Conservation (phyloP, 2,888 invertebrate species). For the Hirtodrosophila cameraria region DNA sequence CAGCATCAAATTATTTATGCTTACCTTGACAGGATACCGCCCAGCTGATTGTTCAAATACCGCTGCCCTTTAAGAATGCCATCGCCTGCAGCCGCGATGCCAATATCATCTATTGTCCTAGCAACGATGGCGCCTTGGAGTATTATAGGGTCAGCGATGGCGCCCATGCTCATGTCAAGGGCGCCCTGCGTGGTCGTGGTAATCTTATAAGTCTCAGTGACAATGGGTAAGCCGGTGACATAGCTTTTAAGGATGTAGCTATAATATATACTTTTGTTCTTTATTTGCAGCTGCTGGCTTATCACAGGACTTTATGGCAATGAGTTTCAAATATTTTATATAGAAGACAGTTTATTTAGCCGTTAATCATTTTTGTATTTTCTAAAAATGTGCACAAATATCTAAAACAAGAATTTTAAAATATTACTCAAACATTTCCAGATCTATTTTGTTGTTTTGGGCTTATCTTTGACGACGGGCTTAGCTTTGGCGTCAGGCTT, state of each 20-base stretch:
- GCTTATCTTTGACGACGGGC: no score
- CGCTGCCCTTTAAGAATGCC: slow-evolving; percentile 82
- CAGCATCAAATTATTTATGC: background rate
- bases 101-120: slow-evolving; percentile 80
- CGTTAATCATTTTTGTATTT: no score
- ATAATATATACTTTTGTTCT: no score
- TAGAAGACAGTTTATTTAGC: slow-evolving; percentile 22
- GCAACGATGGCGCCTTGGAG: slow-evolving; percentile 80
- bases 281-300: slow-evolving; percentile 80
- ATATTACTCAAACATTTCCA: no score
- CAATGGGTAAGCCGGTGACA: slow-evolving; percentile 79
- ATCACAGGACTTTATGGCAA: slow-evolving; percentile 81
- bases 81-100: slow-evolving; percentile 79
- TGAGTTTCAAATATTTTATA: slow-evolving; percentile 81
- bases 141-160: slow-evolving; percentile 79
- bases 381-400: no score
- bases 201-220: slow-evolving; percentile 81
- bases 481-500: no score
- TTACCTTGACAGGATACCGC: slow-evolving; percentile 71
- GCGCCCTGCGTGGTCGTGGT: slow-evolving; percentile 79
- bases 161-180: slow-evolving; percentile 71
- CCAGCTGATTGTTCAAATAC: slow-evolving; percentile 79
- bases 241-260: background rate
- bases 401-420: no score
- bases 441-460: no score